A percentile compares a stretch with the other conserved stretches of the same genome.
Evolutionary conservation across 1,140 invertebrate species (phyloP).

Genomic region (Armadillidium nasatum): DNA sequence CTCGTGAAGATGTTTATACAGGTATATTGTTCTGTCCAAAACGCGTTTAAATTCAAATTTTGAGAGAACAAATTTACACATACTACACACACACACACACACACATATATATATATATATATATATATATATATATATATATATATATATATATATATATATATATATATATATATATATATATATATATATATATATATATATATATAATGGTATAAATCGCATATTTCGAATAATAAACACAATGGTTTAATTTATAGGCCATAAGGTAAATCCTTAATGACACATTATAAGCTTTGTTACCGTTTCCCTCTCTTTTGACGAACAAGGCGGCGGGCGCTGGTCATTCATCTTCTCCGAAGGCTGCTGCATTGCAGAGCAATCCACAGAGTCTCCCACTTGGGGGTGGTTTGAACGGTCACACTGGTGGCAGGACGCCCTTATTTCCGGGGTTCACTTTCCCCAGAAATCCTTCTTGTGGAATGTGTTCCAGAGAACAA

Average conservation of each 20-base stretch:
- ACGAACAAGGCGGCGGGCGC: neutral
- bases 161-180: neutral
- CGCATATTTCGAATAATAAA: neutral
- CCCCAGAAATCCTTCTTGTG: neutral
- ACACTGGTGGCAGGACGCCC: neutral
- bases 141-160: no score
- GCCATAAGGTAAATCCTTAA: neutral
- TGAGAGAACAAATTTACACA: no score
- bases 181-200: neutral
- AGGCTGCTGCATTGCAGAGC: slow-evolving; percentile 1
- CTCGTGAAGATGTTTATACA: no score
- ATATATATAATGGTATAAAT: neutral
- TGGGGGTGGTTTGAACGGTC: neutral
- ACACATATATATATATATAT: no score
- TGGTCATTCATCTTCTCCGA: neutral
- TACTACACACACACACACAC: no score
- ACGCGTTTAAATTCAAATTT: no score
- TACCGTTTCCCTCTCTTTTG: no score
- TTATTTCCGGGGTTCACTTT: neutral
- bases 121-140: no score
- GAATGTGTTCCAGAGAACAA: neutral
- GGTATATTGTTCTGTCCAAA: no score
- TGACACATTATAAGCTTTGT: neutral
- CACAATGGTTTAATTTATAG: neutral
- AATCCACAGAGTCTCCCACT: neutral